Conservation (phyloP, 2,113 vertebrate genomes). For the Halcyon malimbica region DNA sequence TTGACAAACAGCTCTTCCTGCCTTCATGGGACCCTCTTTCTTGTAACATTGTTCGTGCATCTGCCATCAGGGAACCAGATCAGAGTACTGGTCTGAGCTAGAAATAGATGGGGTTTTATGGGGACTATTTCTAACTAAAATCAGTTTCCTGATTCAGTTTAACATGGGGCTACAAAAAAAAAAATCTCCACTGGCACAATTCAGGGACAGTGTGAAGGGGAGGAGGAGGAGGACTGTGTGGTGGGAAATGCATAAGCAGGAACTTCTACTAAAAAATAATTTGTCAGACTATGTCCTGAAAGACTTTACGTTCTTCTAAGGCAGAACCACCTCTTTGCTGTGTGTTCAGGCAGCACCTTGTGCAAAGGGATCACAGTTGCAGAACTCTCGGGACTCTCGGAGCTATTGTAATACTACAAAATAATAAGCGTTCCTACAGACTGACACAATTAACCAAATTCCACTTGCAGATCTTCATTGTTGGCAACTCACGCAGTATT, state of each 20-base stretch:
- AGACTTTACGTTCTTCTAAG: not conserved
- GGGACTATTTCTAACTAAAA: conserved; percentile 10
- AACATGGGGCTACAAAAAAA: not conserved
- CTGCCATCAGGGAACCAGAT: not conserved
- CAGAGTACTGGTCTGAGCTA: not conserved
- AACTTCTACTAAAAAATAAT: not conserved
- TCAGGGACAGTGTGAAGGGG: not conserved
- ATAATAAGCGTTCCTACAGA: conserved; percentile 14
- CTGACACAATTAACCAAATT: conserved; percentile 52
- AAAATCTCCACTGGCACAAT: not conserved
- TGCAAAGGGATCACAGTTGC: not conserved
- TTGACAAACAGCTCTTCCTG: not conserved
- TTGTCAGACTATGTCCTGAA: not conserved
- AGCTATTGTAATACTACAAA: not conserved
- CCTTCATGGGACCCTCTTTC: not conserved
- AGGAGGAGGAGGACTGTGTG: not conserved
- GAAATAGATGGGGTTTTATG: not conserved
- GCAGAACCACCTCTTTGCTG: not conserved
- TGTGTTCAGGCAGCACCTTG: not conserved
- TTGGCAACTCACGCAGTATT: conserved; percentile 7
- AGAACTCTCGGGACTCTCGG: not conserved
- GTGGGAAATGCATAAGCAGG: not conserved
- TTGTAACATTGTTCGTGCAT: not conserved
- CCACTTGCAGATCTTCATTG: conserved; percentile 45
- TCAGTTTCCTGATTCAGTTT: not conserved